Evolutionary conservation across 2,888 invertebrate species (phyloP), one percentile per base, ranked within the genome.

Genomic region (Polymixis flavicincta): DNA sequence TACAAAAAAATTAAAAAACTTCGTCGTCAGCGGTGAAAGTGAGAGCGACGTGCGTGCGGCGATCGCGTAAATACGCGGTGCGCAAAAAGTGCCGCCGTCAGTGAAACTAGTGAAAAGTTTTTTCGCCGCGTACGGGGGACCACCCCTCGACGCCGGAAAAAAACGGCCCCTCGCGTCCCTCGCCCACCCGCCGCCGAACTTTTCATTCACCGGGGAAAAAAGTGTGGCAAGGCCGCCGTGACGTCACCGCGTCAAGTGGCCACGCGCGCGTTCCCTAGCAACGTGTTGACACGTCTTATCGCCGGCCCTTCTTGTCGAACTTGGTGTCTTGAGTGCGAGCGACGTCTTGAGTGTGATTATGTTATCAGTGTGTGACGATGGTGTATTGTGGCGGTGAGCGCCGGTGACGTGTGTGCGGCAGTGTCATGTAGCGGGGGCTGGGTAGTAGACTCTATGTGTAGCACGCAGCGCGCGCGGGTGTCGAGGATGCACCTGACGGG

Each of bases 201-300:
- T 97, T 97, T 97, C 97, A 97, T 97, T 97, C 97, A 96, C 95
- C 91, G 94, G 94, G 95, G 94, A 96, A 96, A 96, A 96, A 96
- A 96, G 96, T 96, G 96, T 96, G 96, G 96, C 96, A 96, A 96
- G 96, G 96, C 96, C 96, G 93, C 91, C 91, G 96, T 96, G 96
- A 96, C 96, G 96, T 96, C 96, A 96, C 92, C 92, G 94, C 93
- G 93, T 95, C 95, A 95, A 95, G 96, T 94, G 94, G 93, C 95
- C 94, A 93, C 94, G 95, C 95, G 94, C 91, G 90, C 94, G 95
- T 96, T 95, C 89, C 96, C 95, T 96, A 96, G 96, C 96, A 95
- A 96, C 96, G 93, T 90, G 91, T 90, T 89, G 90, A 90, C 91
- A 89, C 90, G 88, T 90, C 90, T 90, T 88, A 88, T 89, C 88